phyloP scores from a whole-genome alignment of 2,888 invertebrate genomes.

The Tetheella fluctuosa region DNA sequence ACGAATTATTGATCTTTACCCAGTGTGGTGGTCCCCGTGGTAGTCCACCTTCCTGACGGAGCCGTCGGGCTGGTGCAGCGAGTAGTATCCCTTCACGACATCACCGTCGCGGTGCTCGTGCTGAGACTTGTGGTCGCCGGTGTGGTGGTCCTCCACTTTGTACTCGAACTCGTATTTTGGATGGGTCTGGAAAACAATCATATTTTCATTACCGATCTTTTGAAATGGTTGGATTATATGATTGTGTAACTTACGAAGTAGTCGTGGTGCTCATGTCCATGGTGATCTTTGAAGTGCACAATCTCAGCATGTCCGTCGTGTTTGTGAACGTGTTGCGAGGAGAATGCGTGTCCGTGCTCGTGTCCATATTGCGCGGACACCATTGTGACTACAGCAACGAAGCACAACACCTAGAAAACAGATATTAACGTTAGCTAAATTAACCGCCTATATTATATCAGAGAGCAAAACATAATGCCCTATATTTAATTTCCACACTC shows the following conservation, averaged over 20 bases:
- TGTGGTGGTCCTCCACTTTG: slow-evolving; percentile 81
- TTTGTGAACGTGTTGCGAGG: slow-evolving; percentile 44
- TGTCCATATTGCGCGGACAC: slow-evolving; percentile 26
- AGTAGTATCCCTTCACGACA: slow-evolving; percentile 83
- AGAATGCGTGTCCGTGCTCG: slow-evolving; percentile 41
- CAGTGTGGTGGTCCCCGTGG: slow-evolving; percentile 47
- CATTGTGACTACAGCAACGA: slow-evolving; percentile 30
- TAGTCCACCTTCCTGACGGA: slow-evolving; percentile 63
- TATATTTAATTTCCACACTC: neutral
- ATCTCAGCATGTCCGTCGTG: slow-evolving; percentile 31
- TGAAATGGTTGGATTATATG: neutral
- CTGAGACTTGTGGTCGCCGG: slow-evolving; percentile 81
- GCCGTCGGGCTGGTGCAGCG: slow-evolving; percentile 79
- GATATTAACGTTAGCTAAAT: slow-evolving; percentile 9
- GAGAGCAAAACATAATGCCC: too few species aligned
- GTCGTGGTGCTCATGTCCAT: slow-evolving; percentile 42
- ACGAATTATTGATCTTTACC: slow-evolving; percentile 41
- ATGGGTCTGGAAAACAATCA: slow-evolving; percentile 39
- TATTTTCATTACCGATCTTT: neutral
- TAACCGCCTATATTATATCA: too few species aligned
- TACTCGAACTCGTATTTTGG: slow-evolving; percentile 55
- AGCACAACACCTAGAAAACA: slow-evolving; percentile 35
- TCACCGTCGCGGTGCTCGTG: slow-evolving; percentile 81
- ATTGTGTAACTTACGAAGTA: slow-evolving; percentile 36
- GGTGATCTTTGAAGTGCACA: slow-evolving; percentile 26